phyloP scores from a whole-genome alignment of 2,888 invertebrate species.

The Blomia tropicalis region DNA sequence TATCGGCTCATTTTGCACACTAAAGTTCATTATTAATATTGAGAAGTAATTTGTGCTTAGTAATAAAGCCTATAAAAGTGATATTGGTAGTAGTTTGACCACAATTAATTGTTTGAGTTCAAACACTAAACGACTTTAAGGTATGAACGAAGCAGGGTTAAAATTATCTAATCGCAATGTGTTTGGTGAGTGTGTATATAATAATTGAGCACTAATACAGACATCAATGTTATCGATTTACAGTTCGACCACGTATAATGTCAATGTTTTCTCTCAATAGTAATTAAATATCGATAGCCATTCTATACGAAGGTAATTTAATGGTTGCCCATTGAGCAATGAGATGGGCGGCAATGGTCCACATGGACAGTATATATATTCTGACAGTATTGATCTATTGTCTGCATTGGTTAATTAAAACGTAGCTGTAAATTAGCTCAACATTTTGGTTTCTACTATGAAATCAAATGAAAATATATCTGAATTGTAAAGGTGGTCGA shows the following conservation, averaged over 20 bases:
- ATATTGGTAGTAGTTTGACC: not conserved
- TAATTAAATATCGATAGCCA: slow-evolving; percentile 12
- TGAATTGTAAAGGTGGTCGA: no score
- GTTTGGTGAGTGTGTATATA: no score
- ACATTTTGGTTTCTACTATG: no score
- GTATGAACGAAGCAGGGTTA: not conserved
- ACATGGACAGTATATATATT: not conserved
- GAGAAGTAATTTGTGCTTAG: not conserved
- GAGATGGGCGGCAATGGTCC: not conserved
- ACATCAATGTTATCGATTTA: slow-evolving; percentile 12
- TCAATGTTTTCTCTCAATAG: not conserved
- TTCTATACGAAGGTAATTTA: no score
- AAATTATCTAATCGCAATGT: slow-evolving; percentile 5
- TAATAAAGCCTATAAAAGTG: not conserved
- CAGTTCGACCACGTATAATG: slow-evolving; percentile 2
- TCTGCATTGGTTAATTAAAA: not conserved
- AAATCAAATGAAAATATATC: not conserved
- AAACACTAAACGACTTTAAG: not conserved
- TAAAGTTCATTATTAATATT: not conserved
- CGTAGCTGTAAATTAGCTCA: no score
- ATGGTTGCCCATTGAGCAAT: no score
- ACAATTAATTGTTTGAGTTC: not conserved
- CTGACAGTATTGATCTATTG: not conserved
- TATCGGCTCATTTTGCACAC: not conserved
- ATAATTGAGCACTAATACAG: slow-evolving; percentile 7